A percentile compares a stretch with the other conserved stretches of the same genome.
phyloP scores from a whole-genome alignment of 2,113 vertebrate species.

The Diphyllodes magnificus region DNA sequence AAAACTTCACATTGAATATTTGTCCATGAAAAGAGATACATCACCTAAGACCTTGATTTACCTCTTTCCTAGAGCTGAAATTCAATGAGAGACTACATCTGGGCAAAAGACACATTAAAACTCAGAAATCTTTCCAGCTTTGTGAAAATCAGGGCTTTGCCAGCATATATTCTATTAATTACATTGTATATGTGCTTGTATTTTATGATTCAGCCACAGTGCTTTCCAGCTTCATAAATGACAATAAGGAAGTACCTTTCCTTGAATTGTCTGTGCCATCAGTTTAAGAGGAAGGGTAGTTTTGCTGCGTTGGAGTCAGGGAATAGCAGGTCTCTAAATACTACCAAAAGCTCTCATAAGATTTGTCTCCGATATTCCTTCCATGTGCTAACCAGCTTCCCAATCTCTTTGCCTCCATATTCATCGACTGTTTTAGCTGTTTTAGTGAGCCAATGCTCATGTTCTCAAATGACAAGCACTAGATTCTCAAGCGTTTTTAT shows the following conservation, averaged over 20 bases:
- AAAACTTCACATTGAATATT: not conserved
- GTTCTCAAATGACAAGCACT: not conserved
- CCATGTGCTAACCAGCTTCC: not conserved
- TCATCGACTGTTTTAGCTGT: not conserved
- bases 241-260: not conserved
- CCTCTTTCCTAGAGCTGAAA: not conserved
- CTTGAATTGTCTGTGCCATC: not conserved
- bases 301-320: not conserved
- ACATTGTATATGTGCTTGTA: not conserved
- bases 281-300: not conserved
- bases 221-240: not conserved
- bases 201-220: not conserved
- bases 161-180: not conserved
- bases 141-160: not conserved
- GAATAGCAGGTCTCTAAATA: not conserved
- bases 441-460: not conserved
- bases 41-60: not conserved
- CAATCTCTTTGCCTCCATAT: not conserved
- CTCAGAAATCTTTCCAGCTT: not conserved
- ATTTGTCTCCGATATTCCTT: rapidly evolving
- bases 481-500: not conserved
- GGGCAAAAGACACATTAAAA: not conserved
- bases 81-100: not conserved
- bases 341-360: not conserved
- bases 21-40: not conserved